Evolutionary conservation across 2,797 vertebrate genomes (phyloP).

Genomic region (Chloroceryle inda): DNA sequence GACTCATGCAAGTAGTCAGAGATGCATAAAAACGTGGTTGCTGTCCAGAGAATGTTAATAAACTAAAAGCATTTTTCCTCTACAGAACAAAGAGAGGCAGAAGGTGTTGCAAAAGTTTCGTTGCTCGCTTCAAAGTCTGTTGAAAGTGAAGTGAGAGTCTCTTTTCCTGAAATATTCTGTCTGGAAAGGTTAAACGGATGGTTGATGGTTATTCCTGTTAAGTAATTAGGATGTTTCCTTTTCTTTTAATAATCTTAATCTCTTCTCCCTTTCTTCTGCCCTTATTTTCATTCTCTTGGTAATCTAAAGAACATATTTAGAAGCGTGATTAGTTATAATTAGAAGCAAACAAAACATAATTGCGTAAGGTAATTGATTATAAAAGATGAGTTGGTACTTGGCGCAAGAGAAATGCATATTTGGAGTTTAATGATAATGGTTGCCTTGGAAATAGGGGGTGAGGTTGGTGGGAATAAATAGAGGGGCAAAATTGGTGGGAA

Average conservation of each 20-base stretch:
- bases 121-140: slow-evolving; percentile 16
- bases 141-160: slow-evolving; percentile 30
- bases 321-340: slow-evolving; percentile 82
- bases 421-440: slow-evolving; percentile 19
- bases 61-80: not conserved
- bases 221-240: slow-evolving; percentile 80
- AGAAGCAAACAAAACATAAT: slow-evolving; percentile 82
- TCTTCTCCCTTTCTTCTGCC: slow-evolving; percentile 60
- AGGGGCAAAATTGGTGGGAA: no score
- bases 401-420: slow-evolving; percentile 17
- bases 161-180: slow-evolving; percentile 65
- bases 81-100: not conserved
- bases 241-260: slow-evolving; percentile 77
- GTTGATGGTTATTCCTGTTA: slow-evolving; percentile 70
- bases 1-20: slow-evolving; percentile 8
- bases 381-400: slow-evolving; percentile 66
- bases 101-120: slow-evolving; percentile 13
- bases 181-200: slow-evolving; percentile 73
- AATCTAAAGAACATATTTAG: slow-evolving; percentile 82
- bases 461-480: not conserved
- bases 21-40: not conserved
- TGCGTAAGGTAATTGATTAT: slow-evolving; percentile 70
- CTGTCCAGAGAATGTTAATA: slow-evolving; percentile 25
- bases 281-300: slow-evolving; percentile 70
- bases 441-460: not conserved